Conservation (phyloP, 1,140 invertebrate genomes). For the Ctenoplectra terminalis region DNA sequence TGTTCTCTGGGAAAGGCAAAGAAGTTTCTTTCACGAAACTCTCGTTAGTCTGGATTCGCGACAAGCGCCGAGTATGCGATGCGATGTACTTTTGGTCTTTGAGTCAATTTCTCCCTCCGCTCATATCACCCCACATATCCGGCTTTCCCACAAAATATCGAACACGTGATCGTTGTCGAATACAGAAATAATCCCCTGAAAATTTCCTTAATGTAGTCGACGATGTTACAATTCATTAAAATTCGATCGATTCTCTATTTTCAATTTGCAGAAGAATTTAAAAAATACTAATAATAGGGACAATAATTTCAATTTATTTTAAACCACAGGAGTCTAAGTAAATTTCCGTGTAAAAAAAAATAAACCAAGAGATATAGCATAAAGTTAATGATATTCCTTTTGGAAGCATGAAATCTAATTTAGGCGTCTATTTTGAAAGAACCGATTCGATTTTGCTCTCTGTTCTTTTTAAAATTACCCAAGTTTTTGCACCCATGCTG, state of each 20-base stretch:
- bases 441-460: not conserved
- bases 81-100: conserved; percentile 41
- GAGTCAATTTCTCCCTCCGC: conserved; percentile 2
- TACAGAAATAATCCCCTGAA: not conserved
- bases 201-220: not conserved
- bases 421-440: not conserved
- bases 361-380: not conserved
- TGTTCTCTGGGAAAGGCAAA: conserved; percentile 45
- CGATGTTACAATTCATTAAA: not conserved
- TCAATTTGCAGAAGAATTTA: too few relatives aligned
- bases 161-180: conserved; percentile 5
- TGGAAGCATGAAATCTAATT: too few relatives aligned
- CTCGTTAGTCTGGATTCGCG: conserved; percentile 58
- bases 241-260: not conserved
- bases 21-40: conserved; percentile 60
- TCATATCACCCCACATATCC: conserved; percentile 16
- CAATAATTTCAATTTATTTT: too few relatives aligned
- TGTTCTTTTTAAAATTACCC: not conserved
- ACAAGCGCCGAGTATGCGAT: conserved; percentile 33
- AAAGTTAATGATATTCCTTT: not conserved
- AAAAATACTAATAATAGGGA: too few relatives aligned
- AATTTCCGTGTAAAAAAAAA: not conserved
- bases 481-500: not conserved
- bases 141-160: conserved; percentile 37
- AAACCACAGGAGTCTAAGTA: not conserved